A percentile compares a stretch with the other conserved stretches of the same genome.
phyloP scores from a whole-genome alignment of 2,888 invertebrate species.

The Strigamia crassipes region DNA sequence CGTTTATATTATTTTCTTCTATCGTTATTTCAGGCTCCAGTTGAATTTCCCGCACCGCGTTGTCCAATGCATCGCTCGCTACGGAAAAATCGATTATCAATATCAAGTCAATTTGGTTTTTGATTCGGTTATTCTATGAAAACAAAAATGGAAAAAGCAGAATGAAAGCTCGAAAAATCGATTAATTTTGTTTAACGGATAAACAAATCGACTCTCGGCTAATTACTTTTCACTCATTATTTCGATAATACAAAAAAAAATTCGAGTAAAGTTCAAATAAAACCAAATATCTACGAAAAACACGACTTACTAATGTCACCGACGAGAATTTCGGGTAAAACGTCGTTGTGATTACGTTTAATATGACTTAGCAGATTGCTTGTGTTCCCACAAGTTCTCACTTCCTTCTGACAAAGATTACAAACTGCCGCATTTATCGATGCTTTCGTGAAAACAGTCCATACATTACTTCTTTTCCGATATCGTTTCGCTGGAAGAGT shows the following conservation, averaged over 20 bases:
- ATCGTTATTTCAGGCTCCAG: not conserved
- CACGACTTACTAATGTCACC: not conserved
- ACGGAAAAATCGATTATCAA: constrained; percentile 6
- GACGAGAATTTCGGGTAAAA: constrained; percentile 1
- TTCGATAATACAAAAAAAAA: not conserved
- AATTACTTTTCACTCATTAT: not conserved
- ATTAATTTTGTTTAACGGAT: not conserved
- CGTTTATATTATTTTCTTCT: constrained; percentile 1
- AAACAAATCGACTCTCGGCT: not conserved
- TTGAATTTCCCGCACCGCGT: constrained; percentile 20
- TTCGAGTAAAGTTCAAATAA: constrained; percentile 12
- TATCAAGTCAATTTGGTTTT: constrained; percentile 15
- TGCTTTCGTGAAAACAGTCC: constrained; percentile 28
- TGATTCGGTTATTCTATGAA: not conserved
- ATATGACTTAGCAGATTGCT: constrained; percentile 5
- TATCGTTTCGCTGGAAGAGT: constrained; percentile 20
- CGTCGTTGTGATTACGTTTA: not conserved
- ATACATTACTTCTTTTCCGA: constrained; percentile 36
- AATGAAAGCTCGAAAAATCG: not conserved
- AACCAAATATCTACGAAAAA: not conserved
- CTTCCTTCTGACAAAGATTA: constrained; percentile 25
- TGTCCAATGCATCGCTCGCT: constrained; percentile 1
- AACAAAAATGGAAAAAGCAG: not conserved
- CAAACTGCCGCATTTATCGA: constrained; percentile 26
- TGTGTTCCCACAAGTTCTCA: constrained; percentile 6